phyloP scores from a whole-genome alignment of 1,140 invertebrate species.

The Planococcus citri region DNA sequence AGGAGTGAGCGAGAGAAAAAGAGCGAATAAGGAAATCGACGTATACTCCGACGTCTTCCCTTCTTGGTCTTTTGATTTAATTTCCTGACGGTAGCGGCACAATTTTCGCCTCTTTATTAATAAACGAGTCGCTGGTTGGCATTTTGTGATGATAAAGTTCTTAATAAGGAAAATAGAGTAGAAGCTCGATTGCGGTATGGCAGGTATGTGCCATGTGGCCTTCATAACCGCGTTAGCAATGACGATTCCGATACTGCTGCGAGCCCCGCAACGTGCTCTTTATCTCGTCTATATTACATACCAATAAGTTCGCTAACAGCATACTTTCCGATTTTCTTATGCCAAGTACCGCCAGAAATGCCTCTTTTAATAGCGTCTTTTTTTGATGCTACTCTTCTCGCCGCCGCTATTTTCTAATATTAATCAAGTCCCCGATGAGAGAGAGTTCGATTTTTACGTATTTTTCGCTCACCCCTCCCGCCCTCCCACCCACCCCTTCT shows the following conservation, averaged over 20 bases:
- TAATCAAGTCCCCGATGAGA: neutral
- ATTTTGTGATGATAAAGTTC: constrained; percentile 18
- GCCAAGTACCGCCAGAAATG: constrained; percentile 2
- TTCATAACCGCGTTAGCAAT: constrained; percentile 14
- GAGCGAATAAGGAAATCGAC: constrained; percentile 12
- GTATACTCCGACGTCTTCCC: neutral
- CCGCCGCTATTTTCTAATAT: constrained; percentile 1
- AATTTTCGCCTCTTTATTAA: constrained; percentile 15
- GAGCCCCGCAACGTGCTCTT: neutral
- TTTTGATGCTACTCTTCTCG: neutral
- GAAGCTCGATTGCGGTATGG: constrained; percentile 12
- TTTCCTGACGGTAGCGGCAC: constrained; percentile 14
- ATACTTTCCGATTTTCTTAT: constrained; percentile 17
- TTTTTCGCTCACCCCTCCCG: neutral
- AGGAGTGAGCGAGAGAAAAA: no score
- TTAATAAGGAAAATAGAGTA: constrained; percentile 19
- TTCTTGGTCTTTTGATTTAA: neutral
- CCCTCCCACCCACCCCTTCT: no score
- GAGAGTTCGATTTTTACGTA: neutral
- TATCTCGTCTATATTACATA: constrained; percentile 6
- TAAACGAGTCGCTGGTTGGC: constrained; percentile 9
- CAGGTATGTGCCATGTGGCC: constrained; percentile 14
- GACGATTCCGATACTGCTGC: neutral
- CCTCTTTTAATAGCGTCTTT: constrained; percentile 7
- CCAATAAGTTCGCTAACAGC: constrained; percentile 17